Conservation (phyloP, 2,888 invertebrate species). For the Cataglyphis altisquamis region DNA sequence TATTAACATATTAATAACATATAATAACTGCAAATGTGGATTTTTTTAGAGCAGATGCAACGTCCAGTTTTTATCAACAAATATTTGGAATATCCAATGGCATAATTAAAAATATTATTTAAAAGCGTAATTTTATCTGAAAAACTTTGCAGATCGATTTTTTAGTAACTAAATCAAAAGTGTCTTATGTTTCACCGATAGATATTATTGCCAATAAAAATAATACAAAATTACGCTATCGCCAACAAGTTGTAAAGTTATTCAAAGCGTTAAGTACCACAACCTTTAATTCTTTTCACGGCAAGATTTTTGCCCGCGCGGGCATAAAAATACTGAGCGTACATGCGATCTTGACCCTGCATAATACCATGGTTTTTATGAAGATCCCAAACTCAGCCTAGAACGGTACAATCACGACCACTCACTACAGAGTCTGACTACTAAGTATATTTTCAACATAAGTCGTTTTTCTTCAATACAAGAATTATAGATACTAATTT, state of each 20-base stretch:
- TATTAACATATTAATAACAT: not conserved
- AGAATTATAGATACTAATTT: slow-evolving; percentile 82
- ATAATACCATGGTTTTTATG: slow-evolving; percentile 56
- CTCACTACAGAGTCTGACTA: slow-evolving; percentile 59
- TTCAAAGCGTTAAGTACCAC: slow-evolving; percentile 40
- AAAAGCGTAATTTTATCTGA: not conserved
- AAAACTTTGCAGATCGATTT: slow-evolving; percentile 14
- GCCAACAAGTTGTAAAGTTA: slow-evolving; percentile 20
- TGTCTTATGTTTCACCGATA: not conserved
- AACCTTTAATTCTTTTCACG: slow-evolving; percentile 40
- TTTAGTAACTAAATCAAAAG: slow-evolving; percentile 12
- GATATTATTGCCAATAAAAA: slow-evolving; percentile 7
- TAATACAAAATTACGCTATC: slow-evolving; percentile 19
- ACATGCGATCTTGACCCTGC: slow-evolving; percentile 46
- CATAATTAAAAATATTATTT: slow-evolving; percentile 2
- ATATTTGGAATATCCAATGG: slow-evolving; percentile 10
- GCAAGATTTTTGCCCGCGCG: slow-evolving; percentile 30
- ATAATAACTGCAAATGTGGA: slow-evolving; percentile 7
- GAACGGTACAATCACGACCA: slow-evolving; percentile 58
- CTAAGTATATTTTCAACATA: slow-evolving; percentile 64
- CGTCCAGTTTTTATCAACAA: not conserved
- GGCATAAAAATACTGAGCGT: slow-evolving; percentile 56
- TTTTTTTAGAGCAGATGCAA: not conserved
- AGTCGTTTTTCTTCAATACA: slow-evolving; percentile 77
- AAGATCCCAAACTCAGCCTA: slow-evolving; percentile 74